Conservation (phyloP, 2,797 vertebrate species). For the Squalus acanthias region DNA sequence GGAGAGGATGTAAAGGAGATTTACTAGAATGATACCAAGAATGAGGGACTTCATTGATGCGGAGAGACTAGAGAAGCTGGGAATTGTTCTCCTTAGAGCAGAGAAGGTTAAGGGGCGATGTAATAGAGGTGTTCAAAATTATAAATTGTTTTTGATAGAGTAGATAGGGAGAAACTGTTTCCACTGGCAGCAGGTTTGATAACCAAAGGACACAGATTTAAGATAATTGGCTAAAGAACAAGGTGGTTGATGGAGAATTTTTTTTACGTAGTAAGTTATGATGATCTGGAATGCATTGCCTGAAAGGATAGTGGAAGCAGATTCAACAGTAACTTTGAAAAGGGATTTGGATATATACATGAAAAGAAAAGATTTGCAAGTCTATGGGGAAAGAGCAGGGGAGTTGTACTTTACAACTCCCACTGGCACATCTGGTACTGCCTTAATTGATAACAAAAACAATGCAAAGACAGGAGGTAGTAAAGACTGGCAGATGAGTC, state of each 20-base stretch:
- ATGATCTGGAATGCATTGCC: neutral
- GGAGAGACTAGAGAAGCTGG: neutral
- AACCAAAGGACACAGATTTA: neutral
- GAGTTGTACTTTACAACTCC: neutral
- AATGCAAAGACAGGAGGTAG: neutral
- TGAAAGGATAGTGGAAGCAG: neutral
- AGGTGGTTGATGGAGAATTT: too few species aligned
- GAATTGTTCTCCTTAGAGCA: neutral
- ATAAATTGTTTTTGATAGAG: neutral
- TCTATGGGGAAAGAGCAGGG: neutral
- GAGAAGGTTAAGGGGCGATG: neutral
- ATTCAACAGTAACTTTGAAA: neutral
- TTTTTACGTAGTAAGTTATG: neutral
- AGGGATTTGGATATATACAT: neutral
- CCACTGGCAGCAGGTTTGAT: neutral
- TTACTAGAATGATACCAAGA: neutral
- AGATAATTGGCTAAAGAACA: neutral
- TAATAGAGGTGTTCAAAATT: neutral
- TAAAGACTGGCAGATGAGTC: neutral
- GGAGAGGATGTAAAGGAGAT: neutral
- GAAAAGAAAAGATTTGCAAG: neutral
- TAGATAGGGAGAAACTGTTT: neutral
- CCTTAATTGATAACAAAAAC: neutral
- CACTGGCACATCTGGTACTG: neutral
- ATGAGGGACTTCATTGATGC: neutral